phyloP scores from a whole-genome alignment of 35 echinoderm and acorn worm genomes.

The Ophiothrix spiculata region DNA sequence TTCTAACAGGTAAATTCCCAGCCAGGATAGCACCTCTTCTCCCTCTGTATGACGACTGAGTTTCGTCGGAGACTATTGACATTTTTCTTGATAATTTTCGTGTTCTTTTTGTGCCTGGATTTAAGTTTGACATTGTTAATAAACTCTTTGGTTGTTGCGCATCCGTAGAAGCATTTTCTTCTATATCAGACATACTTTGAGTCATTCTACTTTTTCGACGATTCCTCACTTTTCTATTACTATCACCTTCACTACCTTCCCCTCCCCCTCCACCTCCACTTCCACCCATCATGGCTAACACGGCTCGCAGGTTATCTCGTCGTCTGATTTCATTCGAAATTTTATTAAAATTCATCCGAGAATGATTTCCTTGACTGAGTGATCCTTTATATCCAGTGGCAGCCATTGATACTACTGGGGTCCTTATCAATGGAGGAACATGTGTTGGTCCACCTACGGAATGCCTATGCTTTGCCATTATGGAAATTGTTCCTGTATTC shows the following conservation, averaged over 20 bases:
- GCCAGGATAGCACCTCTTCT: not conserved
- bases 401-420: not conserved
- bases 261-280: too few relatives aligned
- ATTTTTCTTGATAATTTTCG: not conserved
- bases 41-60: not conserved
- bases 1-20: not conserved
- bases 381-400: not conserved
- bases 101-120: not conserved
- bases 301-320: constrained; percentile 36
- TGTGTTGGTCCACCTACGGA: not conserved
- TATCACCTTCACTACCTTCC: too few relatives aligned
- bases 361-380: not conserved
- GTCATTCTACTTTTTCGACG: constrained; percentile 6
- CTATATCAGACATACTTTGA: not conserved
- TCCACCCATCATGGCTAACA: constrained; percentile 49
- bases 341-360: not conserved
- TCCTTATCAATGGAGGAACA: constrained; percentile 19
- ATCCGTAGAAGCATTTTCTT: not conserved
- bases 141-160: not conserved
- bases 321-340: not conserved
- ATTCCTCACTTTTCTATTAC: constrained; percentile 21
- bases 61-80: not conserved
- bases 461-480: not conserved
- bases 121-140: not conserved
- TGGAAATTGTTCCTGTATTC: not conserved